Conservation (phyloP, 2,797 vertebrate species). For the Salarias fasciatus region DNA sequence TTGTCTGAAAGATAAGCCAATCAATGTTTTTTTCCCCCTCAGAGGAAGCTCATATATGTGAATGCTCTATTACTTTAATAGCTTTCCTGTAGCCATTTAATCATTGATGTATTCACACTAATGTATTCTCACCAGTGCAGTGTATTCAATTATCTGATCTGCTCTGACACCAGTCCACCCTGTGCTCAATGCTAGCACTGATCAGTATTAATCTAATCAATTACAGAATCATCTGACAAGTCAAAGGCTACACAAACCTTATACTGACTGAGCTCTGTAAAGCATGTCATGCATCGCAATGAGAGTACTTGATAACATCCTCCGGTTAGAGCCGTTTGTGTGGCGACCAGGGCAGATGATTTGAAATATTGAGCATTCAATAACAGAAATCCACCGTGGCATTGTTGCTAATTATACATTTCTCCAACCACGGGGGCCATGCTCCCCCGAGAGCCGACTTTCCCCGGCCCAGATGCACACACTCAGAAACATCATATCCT, state of each 20-base stretch:
- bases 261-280: conserved; percentile 69
- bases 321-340: conserved; percentile 52
- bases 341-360: conserved; percentile 56
- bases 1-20: neutral
- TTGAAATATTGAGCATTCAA: conserved; percentile 62
- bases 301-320: conserved; percentile 63
- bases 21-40: conserved; percentile 23
- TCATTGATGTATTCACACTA: conserved; percentile 37
- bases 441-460: conserved; percentile 61
- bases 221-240: conserved; percentile 82
- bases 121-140: conserved; percentile 64
- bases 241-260: conserved; percentile 82
- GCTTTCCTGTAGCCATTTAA: conserved; percentile 48
- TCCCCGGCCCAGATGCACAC: conserved; percentile 40
- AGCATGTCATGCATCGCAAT: conserved; percentile 74
- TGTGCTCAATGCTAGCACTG: conserved; percentile 72
- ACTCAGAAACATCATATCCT: conserved; percentile 63
- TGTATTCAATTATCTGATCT: conserved; percentile 70
- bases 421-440: conserved; percentile 59
- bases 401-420: conserved; percentile 73
- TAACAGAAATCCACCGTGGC: conserved; percentile 54
- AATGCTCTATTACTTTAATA: conserved; percentile 41
- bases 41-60: conserved; percentile 12
- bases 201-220: conserved; percentile 86
- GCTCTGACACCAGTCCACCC: conserved; percentile 65